Conservation (phyloP, 1,140 invertebrate genomes). For the Ostrea denselamellosa region DNA sequence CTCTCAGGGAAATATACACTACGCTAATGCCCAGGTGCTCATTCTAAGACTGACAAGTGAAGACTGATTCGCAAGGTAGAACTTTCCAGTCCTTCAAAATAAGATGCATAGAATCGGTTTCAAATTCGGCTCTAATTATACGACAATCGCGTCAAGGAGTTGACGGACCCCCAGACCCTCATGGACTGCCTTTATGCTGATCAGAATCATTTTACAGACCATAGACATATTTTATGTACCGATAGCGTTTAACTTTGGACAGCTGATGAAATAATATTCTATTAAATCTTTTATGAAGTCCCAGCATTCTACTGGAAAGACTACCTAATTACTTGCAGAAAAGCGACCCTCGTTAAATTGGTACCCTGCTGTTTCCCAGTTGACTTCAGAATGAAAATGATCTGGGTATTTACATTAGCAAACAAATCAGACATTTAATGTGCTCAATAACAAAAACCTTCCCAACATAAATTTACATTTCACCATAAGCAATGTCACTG, state of each 20-base stretch:
- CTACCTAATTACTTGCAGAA: slow-evolving; percentile 31
- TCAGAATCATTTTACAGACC: slow-evolving; percentile 47
- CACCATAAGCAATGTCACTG: slow-evolving; percentile 11
- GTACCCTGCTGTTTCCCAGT: slow-evolving; percentile 18
- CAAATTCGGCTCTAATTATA: slow-evolving; percentile 54
- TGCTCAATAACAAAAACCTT: not conserved
- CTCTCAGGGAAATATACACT: slow-evolving; percentile 46
- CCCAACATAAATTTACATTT: not conserved
- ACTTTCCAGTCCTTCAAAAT: slow-evolving; percentile 53
- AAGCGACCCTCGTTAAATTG: slow-evolving; percentile 17
- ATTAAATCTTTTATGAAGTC: slow-evolving; percentile 44
- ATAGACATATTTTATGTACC: slow-evolving; percentile 54
- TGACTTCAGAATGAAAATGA: slow-evolving; percentile 34
- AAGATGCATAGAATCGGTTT: slow-evolving; percentile 56
- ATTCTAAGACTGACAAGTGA: slow-evolving; percentile 46
- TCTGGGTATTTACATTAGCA: slow-evolving; percentile 10
- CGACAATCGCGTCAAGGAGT: slow-evolving; percentile 41
- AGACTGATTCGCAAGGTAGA: slow-evolving; percentile 50
- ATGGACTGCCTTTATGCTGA: slow-evolving; percentile 39
- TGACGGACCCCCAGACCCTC: slow-evolving; percentile 40
- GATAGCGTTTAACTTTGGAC: slow-evolving; percentile 33
- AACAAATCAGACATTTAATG: not conserved
- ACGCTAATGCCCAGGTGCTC: slow-evolving; percentile 53
- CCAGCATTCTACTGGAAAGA: slow-evolving; percentile 36
- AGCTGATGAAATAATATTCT: slow-evolving; percentile 47